phyloP scores from a whole-genome alignment of 2,888 invertebrate genomes.

The Dicranocentrus wangi region DNA sequence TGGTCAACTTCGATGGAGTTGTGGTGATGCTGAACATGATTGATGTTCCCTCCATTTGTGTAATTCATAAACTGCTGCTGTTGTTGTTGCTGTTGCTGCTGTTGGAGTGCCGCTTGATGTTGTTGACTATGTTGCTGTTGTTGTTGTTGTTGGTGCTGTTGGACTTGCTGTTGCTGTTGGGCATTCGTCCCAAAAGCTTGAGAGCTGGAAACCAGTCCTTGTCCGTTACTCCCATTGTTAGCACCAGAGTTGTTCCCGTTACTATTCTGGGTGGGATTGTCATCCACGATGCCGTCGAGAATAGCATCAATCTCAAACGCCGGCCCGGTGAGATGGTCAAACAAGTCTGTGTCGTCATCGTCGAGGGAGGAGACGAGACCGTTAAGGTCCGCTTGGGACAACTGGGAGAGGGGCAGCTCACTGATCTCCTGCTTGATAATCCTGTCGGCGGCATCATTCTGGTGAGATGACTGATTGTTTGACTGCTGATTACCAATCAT shows the following conservation, averaged over 20 bases:
- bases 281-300: slow-evolving; percentile 72
- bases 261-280: slow-evolving; percentile 56
- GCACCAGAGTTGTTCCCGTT: slow-evolving; percentile 48
- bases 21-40: slow-evolving; percentile 71
- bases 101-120: slow-evolving; percentile 56
- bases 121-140: slow-evolving; percentile 64
- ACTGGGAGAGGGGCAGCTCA: slow-evolving; percentile 78
- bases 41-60: slow-evolving; percentile 37
- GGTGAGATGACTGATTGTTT: slow-evolving; percentile 44
- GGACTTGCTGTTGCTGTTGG: slow-evolving; percentile 39
- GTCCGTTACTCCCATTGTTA: slow-evolving; percentile 43
- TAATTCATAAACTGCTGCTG: slow-evolving; percentile 50
- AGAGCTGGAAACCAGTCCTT: slow-evolving; percentile 53
- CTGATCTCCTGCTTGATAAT: slow-evolving; percentile 56
- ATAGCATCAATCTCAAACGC: slow-evolving; percentile 86
- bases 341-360: slow-evolving; percentile 85
- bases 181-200: slow-evolving; percentile 48
- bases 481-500: slow-evolving; percentile 45
- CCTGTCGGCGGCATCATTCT: slow-evolving; percentile 35
- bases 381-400: slow-evolving; percentile 83
- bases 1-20: slow-evolving; percentile 37
- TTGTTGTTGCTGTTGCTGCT: slow-evolving; percentile 29
- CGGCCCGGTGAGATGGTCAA: slow-evolving; percentile 87
- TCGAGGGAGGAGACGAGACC: slow-evolving; percentile 81
- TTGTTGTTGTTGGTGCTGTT: slow-evolving; percentile 47